Base-by-base conservation (phyloP, 2,888 invertebrate genomes). In the Sarcophaga carnaria region DNA sequence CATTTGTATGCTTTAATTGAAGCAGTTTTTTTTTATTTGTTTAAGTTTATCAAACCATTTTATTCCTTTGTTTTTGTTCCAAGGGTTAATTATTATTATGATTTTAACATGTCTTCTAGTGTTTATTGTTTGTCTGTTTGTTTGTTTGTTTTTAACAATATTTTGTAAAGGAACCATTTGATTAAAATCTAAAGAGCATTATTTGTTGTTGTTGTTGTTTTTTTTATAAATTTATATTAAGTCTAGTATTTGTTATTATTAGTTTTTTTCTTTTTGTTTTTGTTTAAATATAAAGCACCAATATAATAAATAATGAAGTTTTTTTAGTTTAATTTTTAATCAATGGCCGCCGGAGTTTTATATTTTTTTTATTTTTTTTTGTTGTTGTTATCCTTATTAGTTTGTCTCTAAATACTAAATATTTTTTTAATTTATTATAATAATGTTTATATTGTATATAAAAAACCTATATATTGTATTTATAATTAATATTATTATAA, bases 331-430 rank as follows among this genome's bases (percentile, higher is more conserved):
- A 67, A 62, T 14, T 77, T 75, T 80, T 77, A 75, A 79, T 69
- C 27, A 87, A 87, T 87, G 87, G 87, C 87, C 87, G 81, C 84
- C 81, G 84, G 87, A 87, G 87, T 87, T 84, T 62, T 59, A 27
- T 47, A 49, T 22, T 69, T 54, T 81, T 87, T 84, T 20, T 20
- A 1, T 62, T 47, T 45, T 78, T 0, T 22, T 8, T 37, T 37
- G 2, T 37, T 37, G 8, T 37, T 37, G 37, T 37, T 37, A 37
- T 37, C 10, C 37, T 63, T 80, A 76, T 67, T 37, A 66, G 66
- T 49, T 20, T 54, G 1, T 72, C 79, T 72, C 79, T 83, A 82
- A 47, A 62, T 79, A 25, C 76, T 80, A 76, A 62, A 49, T 37
- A 25, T 70, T 14, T 75, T 59, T 49, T 81, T 71, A 2, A 45